Conservation (phyloP, 1,140 invertebrate genomes). For the Rhagoletis zephyria region DNA sequence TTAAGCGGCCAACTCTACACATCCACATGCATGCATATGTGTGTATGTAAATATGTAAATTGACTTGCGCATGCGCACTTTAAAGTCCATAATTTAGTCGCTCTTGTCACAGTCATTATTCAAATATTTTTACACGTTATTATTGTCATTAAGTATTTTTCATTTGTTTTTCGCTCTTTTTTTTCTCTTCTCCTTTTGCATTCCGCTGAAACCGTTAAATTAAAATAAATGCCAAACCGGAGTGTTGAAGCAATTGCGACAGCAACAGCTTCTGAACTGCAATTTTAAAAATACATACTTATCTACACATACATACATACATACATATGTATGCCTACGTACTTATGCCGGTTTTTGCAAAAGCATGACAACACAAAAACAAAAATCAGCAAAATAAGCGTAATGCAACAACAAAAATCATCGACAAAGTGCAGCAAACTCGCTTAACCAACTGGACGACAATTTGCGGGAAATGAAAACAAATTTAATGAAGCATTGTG, state of each 20-base stretch:
- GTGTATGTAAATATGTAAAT: slow-evolving; percentile 2
- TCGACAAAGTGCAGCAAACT: neutral
- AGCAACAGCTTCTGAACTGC: slow-evolving; percentile 16
- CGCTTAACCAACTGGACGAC: neutral
- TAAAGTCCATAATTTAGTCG: neutral
- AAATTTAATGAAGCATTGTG: neutral
- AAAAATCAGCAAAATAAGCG: neutral
- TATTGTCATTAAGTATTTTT: slow-evolving; percentile 15
- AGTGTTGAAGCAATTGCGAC: neutral
- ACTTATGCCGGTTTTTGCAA: slow-evolving; percentile 18
- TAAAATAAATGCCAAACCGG: slow-evolving; percentile 38
- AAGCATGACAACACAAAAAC: neutral
- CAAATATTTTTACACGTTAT: slow-evolving; percentile 53
- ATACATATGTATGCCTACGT: neutral
- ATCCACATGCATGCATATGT: neutral
- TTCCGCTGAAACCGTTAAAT: slow-evolving; percentile 26
- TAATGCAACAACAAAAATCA: slow-evolving; percentile 1
- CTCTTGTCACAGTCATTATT: slow-evolving; percentile 38
- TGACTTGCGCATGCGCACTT: neutral
- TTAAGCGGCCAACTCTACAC: too few relatives aligned
- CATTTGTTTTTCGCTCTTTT: neutral
- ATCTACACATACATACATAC: neutral
- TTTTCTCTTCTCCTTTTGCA: neutral
- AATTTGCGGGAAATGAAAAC: neutral
- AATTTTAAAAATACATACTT: slow-evolving; percentile 23